A percentile compares a stretch with the other conserved stretches of the same genome.
phyloP scores from a whole-genome alignment of 2,797 vertebrate species.

The Chiloscyllium punctatum region DNA sequence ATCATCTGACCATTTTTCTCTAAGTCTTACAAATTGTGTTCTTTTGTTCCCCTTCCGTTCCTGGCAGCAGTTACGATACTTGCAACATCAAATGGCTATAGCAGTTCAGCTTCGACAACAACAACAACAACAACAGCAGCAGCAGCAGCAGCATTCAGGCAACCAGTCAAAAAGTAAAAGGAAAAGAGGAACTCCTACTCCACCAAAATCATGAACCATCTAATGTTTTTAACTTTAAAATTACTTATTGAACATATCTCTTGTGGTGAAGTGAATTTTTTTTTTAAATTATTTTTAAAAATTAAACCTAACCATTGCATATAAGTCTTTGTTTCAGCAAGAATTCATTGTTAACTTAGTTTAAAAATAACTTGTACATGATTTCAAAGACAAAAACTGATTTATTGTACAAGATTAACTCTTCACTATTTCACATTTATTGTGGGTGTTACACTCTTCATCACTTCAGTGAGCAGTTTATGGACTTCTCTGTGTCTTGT shows the following conservation, averaged over 20 bases:
- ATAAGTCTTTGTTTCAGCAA: constrained; percentile 25
- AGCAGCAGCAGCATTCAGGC: constrained; percentile 74
- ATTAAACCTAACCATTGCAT: constrained; percentile 14
- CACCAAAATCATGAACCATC: constrained; percentile 66
- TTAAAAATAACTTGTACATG: constrained; percentile 22
- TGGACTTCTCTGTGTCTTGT: constrained; percentile 79
- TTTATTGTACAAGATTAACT: constrained; percentile 33
- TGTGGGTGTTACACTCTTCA: constrained; percentile 62
- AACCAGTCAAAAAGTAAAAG: constrained; percentile 95
- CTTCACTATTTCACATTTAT: constrained; percentile 50
- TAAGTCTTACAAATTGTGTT: constrained; percentile 42
- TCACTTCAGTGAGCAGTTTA: constrained; percentile 76
- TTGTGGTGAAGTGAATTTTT: constrained; percentile 24
- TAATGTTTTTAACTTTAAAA: constrained; percentile 36
- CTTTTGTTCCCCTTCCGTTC: constrained; percentile 42
- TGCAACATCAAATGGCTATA: constrained; percentile 94
- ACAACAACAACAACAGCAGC: constrained; percentile 66
- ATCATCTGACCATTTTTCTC: neutral
- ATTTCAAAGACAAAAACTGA: neutral
- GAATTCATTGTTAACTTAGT: constrained; percentile 21
- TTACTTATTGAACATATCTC: neutral
- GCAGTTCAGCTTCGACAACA: constrained; percentile 52
- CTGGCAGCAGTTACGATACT: constrained; percentile 84
- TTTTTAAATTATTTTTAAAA: neutral
- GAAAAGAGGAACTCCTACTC: constrained; percentile 73